Base-by-base conservation (phyloP, 2,113 vertebrate genomes). In the Malaclemys terrapin region DNA sequence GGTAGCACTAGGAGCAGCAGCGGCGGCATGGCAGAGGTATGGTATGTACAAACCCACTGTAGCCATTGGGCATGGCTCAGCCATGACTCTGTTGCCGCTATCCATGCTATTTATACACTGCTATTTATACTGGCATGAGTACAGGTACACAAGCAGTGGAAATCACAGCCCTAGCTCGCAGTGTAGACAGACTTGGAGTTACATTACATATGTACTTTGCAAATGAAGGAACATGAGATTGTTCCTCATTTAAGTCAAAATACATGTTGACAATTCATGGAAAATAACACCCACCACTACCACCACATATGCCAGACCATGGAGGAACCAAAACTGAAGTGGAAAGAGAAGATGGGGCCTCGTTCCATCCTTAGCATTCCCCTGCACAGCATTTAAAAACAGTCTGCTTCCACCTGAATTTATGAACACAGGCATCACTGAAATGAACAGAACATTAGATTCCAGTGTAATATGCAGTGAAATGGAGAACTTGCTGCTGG, bases 391-490 rank as follows among this genome's bases (percentile, higher is more conserved):
- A 35, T 35, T 38, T 52, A 82, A 35, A 35, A 80, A 89, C 17
- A 4, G 49, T 6, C 45, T 50, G 35, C 84, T 86, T 89, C 35
- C 27, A 8, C 42, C 22, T 35, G 62, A 19, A 2, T 79, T 94
- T 56, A 42, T 24, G 35, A 91, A 53, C 24, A 80, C 3, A 54
- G 12, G 91, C 19, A 27, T 42, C 25, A 31, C 79, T 95, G 72
- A 91, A 90, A 91, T 38, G 94, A n/a, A 50, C 91, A 95, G 38
- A 89, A 35, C 87, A 78, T 38, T 24, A 54, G 89, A 91, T 65
- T 65, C 9, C 7, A 49, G 79, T 27, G 38, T 38, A 82, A 81
- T 38, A 10, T 49, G 88, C 52, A 8, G 17, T 3, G 62, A 57
- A 62, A 84, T 2, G 86, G 75, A 81, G 35, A 49, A 78, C 31